Conservation (phyloP, 2,113 vertebrate species). For the Crotalus tigris region DNA sequence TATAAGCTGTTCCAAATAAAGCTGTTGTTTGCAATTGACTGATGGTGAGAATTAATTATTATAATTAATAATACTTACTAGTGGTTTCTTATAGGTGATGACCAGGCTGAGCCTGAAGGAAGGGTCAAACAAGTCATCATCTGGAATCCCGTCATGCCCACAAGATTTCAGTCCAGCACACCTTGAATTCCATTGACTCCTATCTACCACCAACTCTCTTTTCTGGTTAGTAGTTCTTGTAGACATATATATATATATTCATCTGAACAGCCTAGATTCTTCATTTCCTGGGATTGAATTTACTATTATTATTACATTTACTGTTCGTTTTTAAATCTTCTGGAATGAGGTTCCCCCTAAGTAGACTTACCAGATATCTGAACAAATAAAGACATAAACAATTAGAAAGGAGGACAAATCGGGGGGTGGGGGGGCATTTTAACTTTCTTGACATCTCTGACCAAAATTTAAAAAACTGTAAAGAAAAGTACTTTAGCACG, state of each 20-base stretch:
- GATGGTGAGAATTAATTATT: background rate
- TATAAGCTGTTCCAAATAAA: background rate
- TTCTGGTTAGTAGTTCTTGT: background rate
- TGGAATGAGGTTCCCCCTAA: background rate
- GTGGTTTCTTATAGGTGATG: background rate
- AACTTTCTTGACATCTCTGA: too few relatives aligned
- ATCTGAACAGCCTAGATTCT: background rate
- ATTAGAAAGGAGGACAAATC: too few relatives aligned
- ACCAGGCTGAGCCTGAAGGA: background rate
- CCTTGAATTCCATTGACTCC: background rate
- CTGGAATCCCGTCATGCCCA: background rate
- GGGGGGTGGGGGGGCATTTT: too few relatives aligned
- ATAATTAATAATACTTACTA: background rate
- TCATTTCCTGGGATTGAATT: background rate
- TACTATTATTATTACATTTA: background rate
- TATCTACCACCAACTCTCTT: too few relatives aligned
- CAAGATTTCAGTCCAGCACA: background rate
- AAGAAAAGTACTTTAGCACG: too few relatives aligned
- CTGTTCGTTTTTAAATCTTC: background rate
- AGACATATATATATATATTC: background rate
- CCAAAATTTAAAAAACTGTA: too few relatives aligned
- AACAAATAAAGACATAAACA: too few relatives aligned
- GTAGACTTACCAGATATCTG: background rate
- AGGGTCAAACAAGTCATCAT: background rate
- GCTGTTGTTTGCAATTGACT: background rate